Evolutionary conservation across 1,140 invertebrate genomes (phyloP).

Genomic region (Drosophila mojavensis): DNA sequence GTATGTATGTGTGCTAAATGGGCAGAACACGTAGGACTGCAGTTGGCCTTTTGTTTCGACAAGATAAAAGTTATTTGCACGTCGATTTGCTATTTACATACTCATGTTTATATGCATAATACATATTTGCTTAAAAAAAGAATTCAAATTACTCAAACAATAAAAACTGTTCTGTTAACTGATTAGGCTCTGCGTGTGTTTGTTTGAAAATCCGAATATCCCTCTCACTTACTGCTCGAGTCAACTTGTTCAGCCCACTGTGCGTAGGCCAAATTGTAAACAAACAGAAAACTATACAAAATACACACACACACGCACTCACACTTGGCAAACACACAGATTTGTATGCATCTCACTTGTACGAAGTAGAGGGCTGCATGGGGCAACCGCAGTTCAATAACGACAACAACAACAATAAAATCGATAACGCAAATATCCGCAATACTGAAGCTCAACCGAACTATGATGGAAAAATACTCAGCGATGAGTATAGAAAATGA

Average conservation of each 20-base stretch:
- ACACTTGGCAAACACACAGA: constrained; percentile 15
- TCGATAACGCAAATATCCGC: constrained; percentile 58
- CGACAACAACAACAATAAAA: constrained; percentile 41
- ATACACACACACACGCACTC: constrained; percentile 30
- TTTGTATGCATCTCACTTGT: constrained; percentile 5
- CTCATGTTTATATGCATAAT: neutral
- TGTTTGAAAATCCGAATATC: constrained; percentile 1
- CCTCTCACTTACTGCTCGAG: neutral
- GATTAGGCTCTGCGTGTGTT: constrained; percentile 4
- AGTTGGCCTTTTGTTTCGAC: neutral
- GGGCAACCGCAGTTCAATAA: constrained; percentile 35
- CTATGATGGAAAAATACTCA: constrained; percentile 14
- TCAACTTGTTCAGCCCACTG: constrained; percentile 10
- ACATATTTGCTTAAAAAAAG: neutral
- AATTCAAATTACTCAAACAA: constrained; percentile 4
- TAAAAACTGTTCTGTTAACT: constrained; percentile 1
- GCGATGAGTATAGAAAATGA: constrained; percentile 28
- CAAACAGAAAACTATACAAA: constrained; percentile 41
- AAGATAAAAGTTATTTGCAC: neutral
- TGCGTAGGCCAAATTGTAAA: constrained; percentile 37
- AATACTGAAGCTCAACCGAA: constrained; percentile 27
- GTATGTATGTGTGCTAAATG: neutral
- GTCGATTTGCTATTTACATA: neutral
- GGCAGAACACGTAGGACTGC: neutral
- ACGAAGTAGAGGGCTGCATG: constrained; percentile 16